Conservation (phyloP, 1,140 invertebrate genomes). For the Nixonia krombeini region DNA sequence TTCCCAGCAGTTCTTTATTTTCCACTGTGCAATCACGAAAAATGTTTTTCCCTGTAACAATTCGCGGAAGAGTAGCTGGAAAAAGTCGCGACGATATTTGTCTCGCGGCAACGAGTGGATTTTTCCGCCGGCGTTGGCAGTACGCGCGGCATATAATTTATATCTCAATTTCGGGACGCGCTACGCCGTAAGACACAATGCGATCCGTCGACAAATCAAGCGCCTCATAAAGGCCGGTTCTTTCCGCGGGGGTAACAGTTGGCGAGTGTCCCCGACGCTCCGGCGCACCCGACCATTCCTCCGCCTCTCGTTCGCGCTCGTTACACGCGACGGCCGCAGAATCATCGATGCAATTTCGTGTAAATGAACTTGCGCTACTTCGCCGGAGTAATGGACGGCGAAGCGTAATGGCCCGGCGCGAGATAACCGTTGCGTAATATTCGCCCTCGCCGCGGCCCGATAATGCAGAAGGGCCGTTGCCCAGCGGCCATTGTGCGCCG, state of each 20-base stretch:
- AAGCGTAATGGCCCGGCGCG: conserved; percentile 43
- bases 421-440: conserved; percentile 46
- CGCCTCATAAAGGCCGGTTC: conserved; percentile 13
- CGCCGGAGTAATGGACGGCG: conserved; percentile 28
- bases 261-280: neutral
- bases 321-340: conserved; percentile 24
- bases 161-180: conserved; percentile 2
- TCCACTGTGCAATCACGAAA: too few relatives aligned
- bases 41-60: too few relatives aligned
- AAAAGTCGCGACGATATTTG: too few relatives aligned
- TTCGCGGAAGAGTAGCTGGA: too few relatives aligned
- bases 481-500: too few relatives aligned
- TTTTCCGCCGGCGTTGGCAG: too few relatives aligned
- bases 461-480: conserved; percentile 34
- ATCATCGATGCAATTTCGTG: conserved; percentile 44
- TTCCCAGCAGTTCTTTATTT: too few relatives aligned
- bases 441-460: conserved; percentile 22
- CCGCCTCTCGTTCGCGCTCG: conserved; percentile 22
- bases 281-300: conserved; percentile 1
- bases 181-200: neutral
- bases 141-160: conserved; percentile 8
- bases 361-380: conserved; percentile 38
- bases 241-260: neutral
- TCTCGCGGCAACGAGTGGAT: too few relatives aligned
- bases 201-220: conserved; percentile 22